Base-by-base conservation (phyloP, 2,113 vertebrate species). In the Oncorhynchus nerka region DNA sequence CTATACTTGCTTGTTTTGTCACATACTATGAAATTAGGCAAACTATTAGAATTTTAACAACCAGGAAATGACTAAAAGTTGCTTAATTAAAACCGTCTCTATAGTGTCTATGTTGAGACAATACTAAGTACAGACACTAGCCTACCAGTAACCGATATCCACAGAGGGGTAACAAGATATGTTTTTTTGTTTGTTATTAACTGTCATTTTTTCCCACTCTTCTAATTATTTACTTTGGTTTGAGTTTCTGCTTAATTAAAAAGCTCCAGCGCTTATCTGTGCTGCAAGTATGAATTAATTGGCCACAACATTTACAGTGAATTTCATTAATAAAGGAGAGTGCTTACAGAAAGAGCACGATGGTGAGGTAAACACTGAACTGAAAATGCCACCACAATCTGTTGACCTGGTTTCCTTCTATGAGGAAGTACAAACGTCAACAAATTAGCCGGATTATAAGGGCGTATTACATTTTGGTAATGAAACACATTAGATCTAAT, bases 251-350 rank as follows among this genome's bases (percentile, higher is more conserved):
- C 49, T 73, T 89, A 83, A 89, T 84, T 89, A 81, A 89, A 91
- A 91, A 45, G 74, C 77, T 76, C 78, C 4, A 34, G 83, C 72
- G 73, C 83, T 90, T 86, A 87, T 32, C 82, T 91, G 73, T 83
- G 85, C 81, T 88, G 80, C 82, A 87, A 81, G 64, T 67, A 68
- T 65, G 9, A 71, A 80, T 88, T 90, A 87, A 89, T 88, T 91
- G 84, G 85, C 84, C 81, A 85, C 82, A 84, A 78, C 84, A 80
- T 91, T 89, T 76, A 86, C 83, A 89, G 79, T 84, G 84, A 86
- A 91, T 90, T 88, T 90, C 81, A 88, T 86, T 86, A 86, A 78
- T 13, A 49, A 64, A 77, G 34, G 70, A 75, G 83, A 90, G 85
- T 71, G 74, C 76, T 75, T 22, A n/a, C 45, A 73, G 16, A 75